Percentiles rank a stretch among this genome's conserved stretches.
Conservation (phyloP, 1,140 invertebrate genomes). For the Pseudomyrmex gracilis region DNA sequence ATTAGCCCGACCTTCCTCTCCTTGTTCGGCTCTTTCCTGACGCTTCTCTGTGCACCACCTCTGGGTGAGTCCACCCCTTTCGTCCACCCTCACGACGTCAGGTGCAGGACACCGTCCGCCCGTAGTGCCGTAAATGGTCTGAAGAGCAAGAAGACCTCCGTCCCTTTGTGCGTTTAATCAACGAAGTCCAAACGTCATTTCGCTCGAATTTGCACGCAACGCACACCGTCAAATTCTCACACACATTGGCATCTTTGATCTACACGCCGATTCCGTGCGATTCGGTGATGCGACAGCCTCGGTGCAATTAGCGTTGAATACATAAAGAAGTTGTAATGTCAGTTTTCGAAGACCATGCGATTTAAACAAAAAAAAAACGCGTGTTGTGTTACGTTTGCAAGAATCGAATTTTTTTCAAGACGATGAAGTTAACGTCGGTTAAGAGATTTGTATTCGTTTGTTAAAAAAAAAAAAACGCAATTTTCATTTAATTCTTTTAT, state of each 20-base stretch:
- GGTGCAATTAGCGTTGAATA: not conserved
- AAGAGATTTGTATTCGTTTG: constrained; percentile 17
- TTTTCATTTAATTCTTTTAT: constrained; percentile 46
- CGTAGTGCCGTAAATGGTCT: constrained; percentile 73
- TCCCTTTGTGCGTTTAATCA: constrained; percentile 81
- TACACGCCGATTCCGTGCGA: not conserved
- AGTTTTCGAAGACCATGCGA: too few relatives aligned
- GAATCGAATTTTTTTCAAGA: not conserved
- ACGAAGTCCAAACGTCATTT: constrained; percentile 78
- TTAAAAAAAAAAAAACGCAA: constrained; percentile 13
- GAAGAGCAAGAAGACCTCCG: constrained; percentile 69
- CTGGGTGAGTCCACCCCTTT: constrained; percentile 50
- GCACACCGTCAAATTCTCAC: not conserved
- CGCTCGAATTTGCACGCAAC: constrained; percentile 55
- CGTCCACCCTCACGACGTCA: constrained; percentile 71
- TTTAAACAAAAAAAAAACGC: too few relatives aligned
- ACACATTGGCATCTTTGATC: constrained; percentile 20
- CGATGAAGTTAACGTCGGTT: not conserved
- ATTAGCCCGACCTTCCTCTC: constrained; percentile 78
- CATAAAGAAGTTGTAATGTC: too few relatives aligned
- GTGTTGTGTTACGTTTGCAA: not conserved
- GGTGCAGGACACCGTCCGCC: constrained; percentile 73
- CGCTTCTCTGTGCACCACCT: constrained; percentile 51
- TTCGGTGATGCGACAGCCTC: constrained; percentile 5
- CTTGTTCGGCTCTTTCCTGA: constrained; percentile 63